Conservation (phyloP, 1,140 invertebrate species). For the Conus betulinus region DNA sequence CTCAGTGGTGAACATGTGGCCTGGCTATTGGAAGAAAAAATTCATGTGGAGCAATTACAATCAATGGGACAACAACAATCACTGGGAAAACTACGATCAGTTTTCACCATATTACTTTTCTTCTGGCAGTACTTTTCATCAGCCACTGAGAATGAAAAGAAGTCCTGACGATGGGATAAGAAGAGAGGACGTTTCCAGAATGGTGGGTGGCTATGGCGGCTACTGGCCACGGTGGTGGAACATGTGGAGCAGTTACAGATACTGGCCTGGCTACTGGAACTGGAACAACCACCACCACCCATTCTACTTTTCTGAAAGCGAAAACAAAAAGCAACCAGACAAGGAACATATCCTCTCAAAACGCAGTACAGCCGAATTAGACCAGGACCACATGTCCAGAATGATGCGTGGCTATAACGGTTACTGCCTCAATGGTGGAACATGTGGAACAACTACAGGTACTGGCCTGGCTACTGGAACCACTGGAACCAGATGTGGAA, state of each 20-base stretch:
- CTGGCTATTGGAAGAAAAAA: not conserved
- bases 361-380: not conserved
- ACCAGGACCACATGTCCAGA: slow-evolving; percentile 8
- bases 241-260: not conserved
- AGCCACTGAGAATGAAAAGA: not conserved
- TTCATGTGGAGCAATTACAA: slow-evolving; percentile 13
- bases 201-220: not conserved
- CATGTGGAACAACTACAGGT: not conserved
- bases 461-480: slow-evolving; percentile 1
- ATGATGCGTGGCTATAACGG: slow-evolving; percentile 19
- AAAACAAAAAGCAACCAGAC: not conserved
- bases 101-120: not conserved
- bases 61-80: not conserved
- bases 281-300: not conserved
- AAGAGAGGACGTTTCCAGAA: not conserved
- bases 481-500: not conserved
- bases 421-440: slow-evolving; percentile 26
- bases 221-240: slow-evolving; percentile 26
- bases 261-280: not conserved
- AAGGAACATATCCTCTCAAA: slow-evolving; percentile 20
- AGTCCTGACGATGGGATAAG: not conserved
- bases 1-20: slow-evolving; percentile 22
- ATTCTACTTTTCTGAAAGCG: not conserved
- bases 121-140: not conserved
- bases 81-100: not conserved